Evolutionary conservation across 2,113 vertebrate genomes (phyloP).

Genomic region (Eurypyga helias): DNA sequence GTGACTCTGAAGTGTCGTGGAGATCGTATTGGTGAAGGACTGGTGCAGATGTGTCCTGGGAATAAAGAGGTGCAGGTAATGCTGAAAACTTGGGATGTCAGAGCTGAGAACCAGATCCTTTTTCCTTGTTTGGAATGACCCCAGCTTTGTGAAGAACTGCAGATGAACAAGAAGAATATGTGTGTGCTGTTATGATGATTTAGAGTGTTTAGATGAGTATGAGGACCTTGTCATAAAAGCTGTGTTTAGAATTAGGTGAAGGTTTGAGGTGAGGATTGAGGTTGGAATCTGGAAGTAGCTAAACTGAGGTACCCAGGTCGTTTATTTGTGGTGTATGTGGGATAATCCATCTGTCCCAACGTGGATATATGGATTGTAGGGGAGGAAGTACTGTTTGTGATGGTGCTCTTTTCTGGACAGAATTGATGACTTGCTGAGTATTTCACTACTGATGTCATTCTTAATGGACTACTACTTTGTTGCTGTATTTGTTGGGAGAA

Average conservation of each 20-base stretch:
- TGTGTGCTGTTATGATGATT: not conserved
- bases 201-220: not conserved
- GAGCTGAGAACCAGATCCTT: not conserved
- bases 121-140: not conserved
- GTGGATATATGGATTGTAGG: not conserved
- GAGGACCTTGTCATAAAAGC: not conserved
- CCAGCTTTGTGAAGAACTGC: not conserved
- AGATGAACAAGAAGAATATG: not conserved
- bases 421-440: not conserved
- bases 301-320: not conserved
- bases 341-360: not conserved
- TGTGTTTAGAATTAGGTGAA: not conserved
- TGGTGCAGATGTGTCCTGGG: not conserved
- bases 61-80: not conserved
- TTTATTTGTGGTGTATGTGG: not conserved
- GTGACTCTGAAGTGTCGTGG: not conserved
- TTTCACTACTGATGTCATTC: not conserved
- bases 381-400: not conserved
- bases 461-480: not conserved
- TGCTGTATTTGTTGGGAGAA: not conserved
- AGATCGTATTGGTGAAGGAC: not conserved
- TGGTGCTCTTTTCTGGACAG: not conserved
- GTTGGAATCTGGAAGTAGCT: not conserved
- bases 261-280: not conserved
- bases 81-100: not conserved